Evolutionary conservation across 2,113 vertebrate genomes (phyloP), one percentile per base, ranked within the genome.

Genomic region (Pachyramphus minor): DNA sequence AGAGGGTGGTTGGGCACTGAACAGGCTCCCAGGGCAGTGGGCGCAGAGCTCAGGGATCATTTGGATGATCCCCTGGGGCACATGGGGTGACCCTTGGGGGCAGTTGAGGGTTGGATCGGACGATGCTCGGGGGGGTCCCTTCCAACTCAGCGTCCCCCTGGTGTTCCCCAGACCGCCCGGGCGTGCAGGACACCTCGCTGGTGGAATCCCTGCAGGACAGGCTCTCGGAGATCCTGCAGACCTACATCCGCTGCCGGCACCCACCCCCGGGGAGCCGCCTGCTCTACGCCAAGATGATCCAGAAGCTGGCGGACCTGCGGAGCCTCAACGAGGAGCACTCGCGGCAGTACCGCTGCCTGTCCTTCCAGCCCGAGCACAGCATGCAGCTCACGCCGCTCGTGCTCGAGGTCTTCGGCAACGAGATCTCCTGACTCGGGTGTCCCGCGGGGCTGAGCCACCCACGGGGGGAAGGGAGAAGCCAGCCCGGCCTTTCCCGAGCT

Each of bases 251-350:
- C 25, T 98, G 99, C 86, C 97, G 98, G 81, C 99, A 99, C 96
- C 98, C 99, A 0, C 92, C 96, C 1, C 98, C 98, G 0, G 98
- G 99, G 8, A 98, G 98, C 45, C 99, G 98, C 84, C 98, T 99
- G 90, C 98, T 99, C 39, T 99, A 99, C 0, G 98, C 99, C 94
- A 99, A 99, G 96, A 99, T 99, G 99, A 99, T 99, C 98, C 99
- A 99, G 97, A 99, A 99, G 95, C 97, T 99, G 90, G 99, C 99
- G 0, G 99, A 99, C 95, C 98, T 99, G 69, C 98, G 99, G 49
- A 99, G 99, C 98, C 98, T 99, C 50, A 99, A 99, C 6, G 99
- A 99, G 98, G 99, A 99, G 97, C 99, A 99, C 98, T 99, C 99
- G 95, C 99, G 98, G 95, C 99, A 99, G 98, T 99, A 99, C 97